phyloP scores from a whole-genome alignment of 2,113 vertebrate species.

The Colossoma macropomum region DNA sequence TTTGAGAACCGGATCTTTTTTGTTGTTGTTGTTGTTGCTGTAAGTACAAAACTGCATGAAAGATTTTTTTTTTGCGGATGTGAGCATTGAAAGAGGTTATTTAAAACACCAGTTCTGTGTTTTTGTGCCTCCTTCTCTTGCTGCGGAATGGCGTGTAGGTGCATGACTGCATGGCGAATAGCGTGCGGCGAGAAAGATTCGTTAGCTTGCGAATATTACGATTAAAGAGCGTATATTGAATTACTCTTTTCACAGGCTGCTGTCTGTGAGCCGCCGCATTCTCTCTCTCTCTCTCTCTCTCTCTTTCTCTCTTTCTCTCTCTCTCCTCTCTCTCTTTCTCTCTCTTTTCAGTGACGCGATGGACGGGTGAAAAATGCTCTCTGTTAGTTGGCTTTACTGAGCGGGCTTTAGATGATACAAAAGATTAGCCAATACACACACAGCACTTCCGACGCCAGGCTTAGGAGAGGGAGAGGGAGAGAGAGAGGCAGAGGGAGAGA shows the following conservation, averaged over 20 bases:
- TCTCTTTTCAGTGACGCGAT: no score
- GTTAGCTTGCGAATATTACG: background rate
- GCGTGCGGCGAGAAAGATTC: background rate
- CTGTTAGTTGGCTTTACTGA: conserved; percentile 35
- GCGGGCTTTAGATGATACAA: conserved; percentile 53
- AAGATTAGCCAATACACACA: conserved; percentile 56
- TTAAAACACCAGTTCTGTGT: no score
- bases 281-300: conserved; percentile 41
- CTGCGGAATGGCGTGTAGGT: conserved; percentile 24
- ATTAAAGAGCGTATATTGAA: conserved; percentile 23
- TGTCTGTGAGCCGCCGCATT: background rate
- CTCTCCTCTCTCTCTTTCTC: no score
- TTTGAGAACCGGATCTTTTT: conserved; percentile 16
- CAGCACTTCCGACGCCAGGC: conserved; percentile 76
- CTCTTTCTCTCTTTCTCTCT: background rate
- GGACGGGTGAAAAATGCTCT: conserved; percentile 44
- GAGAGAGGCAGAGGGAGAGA: conserved; percentile 60
- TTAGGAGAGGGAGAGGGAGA: conserved; percentile 74
- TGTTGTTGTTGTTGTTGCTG: no score
- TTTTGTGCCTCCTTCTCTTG: background rate
- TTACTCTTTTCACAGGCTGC: conserved; percentile 12
- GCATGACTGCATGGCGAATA: conserved; percentile 20
- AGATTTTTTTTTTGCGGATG: no score
- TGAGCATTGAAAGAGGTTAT: no score
- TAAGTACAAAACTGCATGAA: no score